phyloP scores from a whole-genome alignment of 1,140 invertebrate genomes.

The Zophobas atratus region DNA sequence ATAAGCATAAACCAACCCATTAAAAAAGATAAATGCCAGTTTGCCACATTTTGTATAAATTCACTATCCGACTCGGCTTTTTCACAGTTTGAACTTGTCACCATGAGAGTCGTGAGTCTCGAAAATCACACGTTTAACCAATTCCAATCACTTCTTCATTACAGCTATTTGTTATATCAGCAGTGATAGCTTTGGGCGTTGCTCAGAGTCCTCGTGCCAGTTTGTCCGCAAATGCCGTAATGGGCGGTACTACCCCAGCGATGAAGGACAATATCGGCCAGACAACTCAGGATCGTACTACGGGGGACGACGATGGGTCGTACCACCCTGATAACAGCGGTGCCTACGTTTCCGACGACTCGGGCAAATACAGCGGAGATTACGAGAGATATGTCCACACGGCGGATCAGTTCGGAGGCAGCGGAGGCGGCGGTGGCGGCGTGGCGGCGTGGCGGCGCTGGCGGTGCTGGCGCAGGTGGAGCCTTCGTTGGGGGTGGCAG shows the following conservation, averaged over 20 bases:
- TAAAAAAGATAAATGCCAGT: slow-evolving; percentile 28
- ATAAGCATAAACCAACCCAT: slow-evolving; percentile 26
- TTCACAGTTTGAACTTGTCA: slow-evolving; percentile 18
- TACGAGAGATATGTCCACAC: slow-evolving; percentile 48
- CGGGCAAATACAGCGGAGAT: slow-evolving; percentile 34
- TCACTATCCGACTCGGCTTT: slow-evolving; percentile 16
- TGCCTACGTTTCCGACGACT: slow-evolving; percentile 30
- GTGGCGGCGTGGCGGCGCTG: slow-evolving; percentile 20
- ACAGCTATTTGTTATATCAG: slow-evolving; percentile 9
- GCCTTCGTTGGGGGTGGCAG: neutral
- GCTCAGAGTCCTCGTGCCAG: slow-evolving; percentile 8
- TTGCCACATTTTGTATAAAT: slow-evolving; percentile 30
- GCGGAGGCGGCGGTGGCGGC: slow-evolving; percentile 22
- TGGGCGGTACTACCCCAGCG: neutral
- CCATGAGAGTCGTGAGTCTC: slow-evolving; percentile 21
- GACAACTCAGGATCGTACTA: slow-evolving; percentile 54
- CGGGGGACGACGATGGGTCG: slow-evolving; percentile 35
- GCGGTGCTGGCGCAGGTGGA: neutral
- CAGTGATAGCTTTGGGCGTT: slow-evolving; percentile 7
- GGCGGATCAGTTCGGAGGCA: slow-evolving; percentile 36
- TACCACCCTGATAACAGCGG: slow-evolving; percentile 44
- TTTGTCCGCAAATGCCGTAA: neutral
- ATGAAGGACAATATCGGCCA: slow-evolving; percentile 32
- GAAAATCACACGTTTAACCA: neutral
- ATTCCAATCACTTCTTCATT: neutral